phyloP scores from a whole-genome alignment of 2,797 vertebrate species.

The Ctenosaura bakeri region DNA sequence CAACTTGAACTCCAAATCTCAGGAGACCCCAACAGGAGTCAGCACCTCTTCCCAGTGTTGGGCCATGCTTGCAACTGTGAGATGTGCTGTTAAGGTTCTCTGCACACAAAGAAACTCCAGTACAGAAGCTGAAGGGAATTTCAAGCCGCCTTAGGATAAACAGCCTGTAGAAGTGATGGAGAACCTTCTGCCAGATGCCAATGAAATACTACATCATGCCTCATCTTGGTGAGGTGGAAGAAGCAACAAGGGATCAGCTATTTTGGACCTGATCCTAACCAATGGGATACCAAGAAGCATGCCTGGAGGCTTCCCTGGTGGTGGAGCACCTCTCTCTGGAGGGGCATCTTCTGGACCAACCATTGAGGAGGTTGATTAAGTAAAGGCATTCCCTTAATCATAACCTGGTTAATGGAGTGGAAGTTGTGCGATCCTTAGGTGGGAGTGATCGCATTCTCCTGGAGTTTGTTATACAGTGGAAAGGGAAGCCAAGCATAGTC shows the following conservation, averaged over 20 bases:
- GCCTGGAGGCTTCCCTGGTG: constrained; percentile 90
- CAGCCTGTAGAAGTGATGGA: not conserved
- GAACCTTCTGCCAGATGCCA: not conserved
- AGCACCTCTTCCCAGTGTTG: not conserved
- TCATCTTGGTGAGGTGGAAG: too few species aligned
- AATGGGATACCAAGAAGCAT: constrained; percentile 86
- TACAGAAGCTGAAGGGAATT: not conserved
- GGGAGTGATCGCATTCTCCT: too few species aligned
- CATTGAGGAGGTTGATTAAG: constrained; percentile 90
- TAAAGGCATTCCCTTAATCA: constrained; percentile 56
- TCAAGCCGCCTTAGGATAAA: not conserved
- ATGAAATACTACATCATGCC: not conserved
- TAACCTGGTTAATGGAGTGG: too few species aligned
- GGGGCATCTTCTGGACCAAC: constrained; percentile 88
- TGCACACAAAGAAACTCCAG: too few species aligned
- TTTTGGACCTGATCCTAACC: too few species aligned
- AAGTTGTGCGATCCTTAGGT: too few species aligned
- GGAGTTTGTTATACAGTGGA: too few species aligned
- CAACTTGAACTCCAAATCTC: not conserved
- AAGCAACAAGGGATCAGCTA: too few species aligned
- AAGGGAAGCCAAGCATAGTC: too few species aligned
- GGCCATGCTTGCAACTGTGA: not conserved
- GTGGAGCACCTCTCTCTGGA: constrained; percentile 83
- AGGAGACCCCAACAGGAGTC: not conserved
- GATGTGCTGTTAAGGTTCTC: too few species aligned